These are phyloP conservation scores for Gymnogyps californianus DNA, from an alignment of 2,113 vertebrate species.

Conservation along the genomic window DNA sequence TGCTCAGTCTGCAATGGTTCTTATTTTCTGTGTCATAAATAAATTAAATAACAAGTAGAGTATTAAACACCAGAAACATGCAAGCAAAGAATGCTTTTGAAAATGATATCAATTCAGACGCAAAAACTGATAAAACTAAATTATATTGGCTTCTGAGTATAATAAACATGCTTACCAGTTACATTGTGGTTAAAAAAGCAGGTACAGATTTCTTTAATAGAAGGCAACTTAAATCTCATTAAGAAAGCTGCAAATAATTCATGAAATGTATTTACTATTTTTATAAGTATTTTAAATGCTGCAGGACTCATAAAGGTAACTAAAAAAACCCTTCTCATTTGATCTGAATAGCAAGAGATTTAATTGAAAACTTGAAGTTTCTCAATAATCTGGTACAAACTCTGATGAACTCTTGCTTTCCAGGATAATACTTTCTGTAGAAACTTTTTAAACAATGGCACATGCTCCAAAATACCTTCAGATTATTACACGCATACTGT, in stretches of 20 bases:
- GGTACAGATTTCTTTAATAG: neutral
- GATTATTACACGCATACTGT: neutral
- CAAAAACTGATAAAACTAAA: neutral
- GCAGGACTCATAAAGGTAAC: neutral
- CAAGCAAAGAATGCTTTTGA: conserved; percentile 34
- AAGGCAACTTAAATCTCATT: neutral
- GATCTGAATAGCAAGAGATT: neutral
- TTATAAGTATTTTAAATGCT: conserved; percentile 12
- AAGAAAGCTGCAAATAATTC: conserved; percentile 10
- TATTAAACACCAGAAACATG: conserved; percentile 26
- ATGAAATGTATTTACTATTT: neutral
- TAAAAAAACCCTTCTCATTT: neutral
- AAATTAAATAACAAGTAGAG: conserved; percentile 22
- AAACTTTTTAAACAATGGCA: neutral
- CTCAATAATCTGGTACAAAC: neutral
- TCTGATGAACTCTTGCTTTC: neutral
- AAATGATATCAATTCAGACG: neutral
- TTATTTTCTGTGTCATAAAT: conserved; percentile 20
- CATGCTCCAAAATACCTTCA: neutral
- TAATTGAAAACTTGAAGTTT: conserved; percentile 12
- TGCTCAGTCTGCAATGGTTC: neutral
- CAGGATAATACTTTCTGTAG: neutral
- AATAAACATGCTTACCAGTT: conserved; percentile 7
- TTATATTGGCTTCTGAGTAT: conserved; percentile 8
- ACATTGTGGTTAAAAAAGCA: neutral